Evolutionary conservation across 2,797 vertebrate genomes (phyloP).

Genomic region (Phrynocephalus guinanensis): DNA sequence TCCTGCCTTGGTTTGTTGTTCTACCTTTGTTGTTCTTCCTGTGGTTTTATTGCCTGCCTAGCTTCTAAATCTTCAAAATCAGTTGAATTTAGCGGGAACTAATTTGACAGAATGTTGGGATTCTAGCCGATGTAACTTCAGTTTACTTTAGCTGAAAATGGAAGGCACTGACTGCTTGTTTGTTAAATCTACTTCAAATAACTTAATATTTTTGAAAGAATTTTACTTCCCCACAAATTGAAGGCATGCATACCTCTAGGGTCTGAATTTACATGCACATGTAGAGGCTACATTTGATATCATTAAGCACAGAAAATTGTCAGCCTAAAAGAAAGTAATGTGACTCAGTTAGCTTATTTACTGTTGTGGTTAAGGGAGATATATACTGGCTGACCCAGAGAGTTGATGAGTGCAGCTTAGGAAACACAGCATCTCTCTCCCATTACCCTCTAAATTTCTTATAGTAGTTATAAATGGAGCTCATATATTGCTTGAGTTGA

Average conservation of each 20-base stretch:
- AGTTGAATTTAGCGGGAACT: too few species aligned
- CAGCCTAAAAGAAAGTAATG: constrained; percentile 66
- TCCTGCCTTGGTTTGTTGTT: too few species aligned
- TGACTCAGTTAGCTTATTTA: constrained; percentile 68
- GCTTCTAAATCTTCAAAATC: too few species aligned
- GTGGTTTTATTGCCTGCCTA: too few species aligned
- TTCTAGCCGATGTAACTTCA: neutral
- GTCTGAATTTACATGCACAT: constrained; percentile 56
- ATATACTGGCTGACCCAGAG: constrained; percentile 67
- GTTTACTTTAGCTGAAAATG: constrained; percentile 46
- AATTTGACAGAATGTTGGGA: neutral
- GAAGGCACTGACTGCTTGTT: constrained; percentile 43
- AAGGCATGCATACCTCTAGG: constrained; percentile 60
- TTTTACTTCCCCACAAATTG: constrained; percentile 47
- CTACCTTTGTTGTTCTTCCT: too few species aligned
- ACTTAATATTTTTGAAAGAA: constrained; percentile 38
- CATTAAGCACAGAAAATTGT: constrained; percentile 70
- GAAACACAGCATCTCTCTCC: constrained; percentile 42
- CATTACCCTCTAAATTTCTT: constrained; percentile 57
- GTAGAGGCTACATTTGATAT: constrained; percentile 61
- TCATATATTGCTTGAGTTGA: constrained; percentile 43
- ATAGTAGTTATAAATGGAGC: constrained; percentile 30
- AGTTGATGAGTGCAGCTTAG: constrained; percentile 61
- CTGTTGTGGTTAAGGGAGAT: constrained; percentile 66
- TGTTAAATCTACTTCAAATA: constrained; percentile 56